These are phyloP conservation scores for Meandrusa payeni DNA, from an alignment of 2,888 invertebrate genomes.

Conservation along the genomic window DNA sequence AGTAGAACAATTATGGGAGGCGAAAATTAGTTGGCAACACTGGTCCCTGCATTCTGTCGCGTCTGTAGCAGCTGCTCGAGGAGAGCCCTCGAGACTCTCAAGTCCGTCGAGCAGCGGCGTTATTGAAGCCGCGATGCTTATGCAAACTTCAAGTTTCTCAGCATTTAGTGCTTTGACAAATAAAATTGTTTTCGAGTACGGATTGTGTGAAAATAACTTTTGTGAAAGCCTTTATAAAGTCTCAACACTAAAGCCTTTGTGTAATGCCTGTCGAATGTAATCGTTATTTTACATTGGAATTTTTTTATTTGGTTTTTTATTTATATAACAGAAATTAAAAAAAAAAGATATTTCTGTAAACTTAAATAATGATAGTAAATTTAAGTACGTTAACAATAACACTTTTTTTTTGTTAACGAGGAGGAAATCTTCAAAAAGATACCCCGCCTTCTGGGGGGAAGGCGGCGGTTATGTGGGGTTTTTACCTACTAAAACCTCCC, in stretches of 20 bases:
- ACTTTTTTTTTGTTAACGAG: too few relatives aligned
- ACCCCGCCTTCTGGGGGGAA: too few relatives aligned
- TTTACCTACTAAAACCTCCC: too few relatives aligned
- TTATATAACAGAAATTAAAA: too few relatives aligned
- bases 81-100: slow-evolving; percentile 50
- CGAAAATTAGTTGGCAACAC: slow-evolving; percentile 12
- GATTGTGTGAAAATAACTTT: slow-evolving; percentile 23
- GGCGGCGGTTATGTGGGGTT: too few relatives aligned
- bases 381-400: too few relatives aligned
- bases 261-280: not conserved
- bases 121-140: slow-evolving; percentile 41
- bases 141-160: slow-evolving; percentile 43
- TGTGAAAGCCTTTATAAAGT: slow-evolving; percentile 14
- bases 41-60: slow-evolving; percentile 16
- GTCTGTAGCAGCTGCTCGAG: slow-evolving; percentile 52
- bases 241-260: slow-evolving; percentile 8
- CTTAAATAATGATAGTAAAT: too few relatives aligned
- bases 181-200: slow-evolving; percentile 32
- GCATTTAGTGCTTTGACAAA: slow-evolving; percentile 37
- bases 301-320: too few relatives aligned
- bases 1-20: not conserved
- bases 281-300: not conserved
- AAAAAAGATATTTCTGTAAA: too few relatives aligned
- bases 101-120: slow-evolving; percentile 39
- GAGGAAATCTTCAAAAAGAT: too few relatives aligned